Evolutionary conservation across 2,113 vertebrate genomes (phyloP).

Genomic region (Bos javanicus): DNA sequence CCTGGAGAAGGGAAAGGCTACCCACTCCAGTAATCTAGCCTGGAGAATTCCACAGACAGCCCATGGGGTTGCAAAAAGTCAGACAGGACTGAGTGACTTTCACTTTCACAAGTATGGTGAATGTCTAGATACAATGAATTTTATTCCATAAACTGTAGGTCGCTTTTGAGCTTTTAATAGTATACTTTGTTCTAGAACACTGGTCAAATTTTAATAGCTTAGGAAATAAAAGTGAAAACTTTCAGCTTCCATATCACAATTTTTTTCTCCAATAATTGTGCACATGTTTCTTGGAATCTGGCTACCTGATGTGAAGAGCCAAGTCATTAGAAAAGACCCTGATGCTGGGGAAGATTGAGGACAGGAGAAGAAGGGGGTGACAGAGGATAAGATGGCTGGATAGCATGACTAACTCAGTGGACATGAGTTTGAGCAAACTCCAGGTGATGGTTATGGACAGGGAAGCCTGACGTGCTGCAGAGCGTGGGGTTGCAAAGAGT

Average conservation of each 20-base stretch:
- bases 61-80: not conserved
- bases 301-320: not conserved
- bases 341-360: not conserved
- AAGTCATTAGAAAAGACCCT: not conserved
- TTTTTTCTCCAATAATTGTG: not conserved
- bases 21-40: not conserved
- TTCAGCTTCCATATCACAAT: not conserved
- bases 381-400: not conserved
- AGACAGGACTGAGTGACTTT: not conserved
- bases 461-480: not conserved
- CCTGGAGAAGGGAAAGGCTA: not conserved
- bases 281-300: slow-evolving; percentile 12
- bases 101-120: not conserved
- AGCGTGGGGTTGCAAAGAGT: not conserved
- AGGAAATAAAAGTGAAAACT: not conserved
- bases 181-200: not conserved
- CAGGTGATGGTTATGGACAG: not conserved
- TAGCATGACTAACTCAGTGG: not conserved
- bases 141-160: not conserved
- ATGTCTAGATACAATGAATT: not conserved
- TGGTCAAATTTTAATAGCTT: not conserved
- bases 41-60: not conserved
- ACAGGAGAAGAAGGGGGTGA: not conserved
- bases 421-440: not conserved
- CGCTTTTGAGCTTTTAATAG: not conserved